Base-by-base conservation (phyloP, 2,113 vertebrate species). In the Galeopterus variegatus region DNA sequence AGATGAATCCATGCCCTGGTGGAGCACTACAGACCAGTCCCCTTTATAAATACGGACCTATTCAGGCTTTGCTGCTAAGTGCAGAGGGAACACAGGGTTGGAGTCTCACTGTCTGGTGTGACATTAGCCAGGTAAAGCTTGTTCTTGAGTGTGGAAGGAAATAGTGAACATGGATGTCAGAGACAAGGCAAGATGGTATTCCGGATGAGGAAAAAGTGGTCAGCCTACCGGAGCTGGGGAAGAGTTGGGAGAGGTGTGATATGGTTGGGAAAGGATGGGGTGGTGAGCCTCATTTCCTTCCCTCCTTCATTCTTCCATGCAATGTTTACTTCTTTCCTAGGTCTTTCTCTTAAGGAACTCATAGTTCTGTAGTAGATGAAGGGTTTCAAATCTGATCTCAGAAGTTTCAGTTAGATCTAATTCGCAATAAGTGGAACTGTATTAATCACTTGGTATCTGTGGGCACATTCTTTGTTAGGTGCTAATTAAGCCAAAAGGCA, bases 401-500 rank as follows among this genome's bases (percentile, higher is more conserved):
- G 54, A n/a, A 65, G 11, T 76, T 93, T 54, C 15, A 36, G 41
- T 41, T 41, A 41, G 41, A 41, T 41, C 41, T 41, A 41, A 41
- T 41, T 41, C 41, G 41, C 41, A 41, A 41, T 41, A 41, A 41
- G 41, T 41, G 41, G 41, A 41, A 41, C 41, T 6, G 50, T 73
- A 41, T 48, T 94, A 54, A 80, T 94, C 56, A 60, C 65, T 95
- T 90, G 17, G 52, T 79, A 19, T 84, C 70, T 73, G 56, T 81
- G 62, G 88, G 45, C 18, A 82, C 33, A 56, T 60, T 80, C 64
- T 95, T 83, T 70, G 50, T 82, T 86, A 92, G 69, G 69, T 95
- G 67, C 56, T 58, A 58, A 64, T 92, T 93, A 96, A 54, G 48
- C 77, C 56, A 7, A 89, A 94, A 76, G 23, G 21, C 52, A 7